Conservation (phyloP, 1,140 invertebrate species). For the Ceratina calcarata region DNA sequence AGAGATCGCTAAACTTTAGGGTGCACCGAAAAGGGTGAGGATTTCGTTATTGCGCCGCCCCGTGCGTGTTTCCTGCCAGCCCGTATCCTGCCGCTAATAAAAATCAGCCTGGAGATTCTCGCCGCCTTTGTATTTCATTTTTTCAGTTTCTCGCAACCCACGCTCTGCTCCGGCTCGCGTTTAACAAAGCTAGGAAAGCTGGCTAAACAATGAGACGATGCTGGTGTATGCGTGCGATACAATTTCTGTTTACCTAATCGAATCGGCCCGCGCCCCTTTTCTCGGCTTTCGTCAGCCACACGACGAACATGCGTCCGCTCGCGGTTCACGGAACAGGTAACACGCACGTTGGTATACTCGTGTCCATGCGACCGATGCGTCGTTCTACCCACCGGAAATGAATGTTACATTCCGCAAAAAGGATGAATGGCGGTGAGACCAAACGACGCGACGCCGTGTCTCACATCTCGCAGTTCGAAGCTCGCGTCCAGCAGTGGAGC, state of each 20-base stretch:
- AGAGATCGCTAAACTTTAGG: slow-evolving; percentile 70
- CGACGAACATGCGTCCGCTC: too few relatives aligned
- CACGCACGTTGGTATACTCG: too few relatives aligned
- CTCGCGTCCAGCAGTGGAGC: slow-evolving; percentile 5
- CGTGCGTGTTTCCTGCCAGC: slow-evolving; percentile 34
- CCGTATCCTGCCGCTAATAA: slow-evolving; percentile 36
- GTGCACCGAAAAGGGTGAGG: slow-evolving; percentile 58
- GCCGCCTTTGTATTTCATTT: not conserved
- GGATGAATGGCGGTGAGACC: slow-evolving; percentile 55
- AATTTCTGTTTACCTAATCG: too few relatives aligned
- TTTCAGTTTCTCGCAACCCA: not conserved
- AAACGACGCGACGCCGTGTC: slow-evolving; percentile 42
- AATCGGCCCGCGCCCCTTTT: too few relatives aligned
- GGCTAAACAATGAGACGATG: too few relatives aligned
- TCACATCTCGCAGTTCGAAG: slow-evolving; percentile 11
- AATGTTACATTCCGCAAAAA: slow-evolving; percentile 16
- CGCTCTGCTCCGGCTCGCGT: too few relatives aligned
- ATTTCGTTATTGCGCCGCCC: slow-evolving; percentile 62
- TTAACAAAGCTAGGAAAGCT: too few relatives aligned
- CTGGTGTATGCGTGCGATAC: too few relatives aligned
- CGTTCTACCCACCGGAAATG: slow-evolving; percentile 33
- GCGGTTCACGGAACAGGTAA: too few relatives aligned
- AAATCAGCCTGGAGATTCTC: slow-evolving; percentile 13
- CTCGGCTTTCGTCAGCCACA: too few relatives aligned
- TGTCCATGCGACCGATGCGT: not conserved